Conservation (phyloP, 2,888 invertebrate species). For the Nematopogon swammerdamellus region DNA sequence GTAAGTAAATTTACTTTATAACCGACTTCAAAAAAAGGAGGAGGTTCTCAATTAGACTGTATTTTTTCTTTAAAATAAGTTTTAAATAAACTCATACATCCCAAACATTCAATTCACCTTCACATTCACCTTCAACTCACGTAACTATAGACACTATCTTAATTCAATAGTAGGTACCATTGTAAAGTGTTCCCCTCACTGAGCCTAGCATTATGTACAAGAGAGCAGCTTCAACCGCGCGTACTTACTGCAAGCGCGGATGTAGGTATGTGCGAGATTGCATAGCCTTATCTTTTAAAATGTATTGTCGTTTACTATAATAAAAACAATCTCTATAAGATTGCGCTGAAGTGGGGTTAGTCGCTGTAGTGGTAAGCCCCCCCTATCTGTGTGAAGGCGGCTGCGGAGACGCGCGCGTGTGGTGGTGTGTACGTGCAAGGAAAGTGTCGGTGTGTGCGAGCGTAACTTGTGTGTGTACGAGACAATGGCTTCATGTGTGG, state of each 20-base stretch:
- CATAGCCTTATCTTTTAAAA: not conserved
- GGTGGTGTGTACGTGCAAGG: constrained; percentile 16
- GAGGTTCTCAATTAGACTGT: too few species aligned
- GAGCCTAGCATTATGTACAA: too few species aligned
- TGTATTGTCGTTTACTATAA: not conserved
- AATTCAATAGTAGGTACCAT: too few species aligned
- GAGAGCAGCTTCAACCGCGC: too few species aligned
- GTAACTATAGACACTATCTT: too few species aligned
- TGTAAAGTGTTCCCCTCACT: too few species aligned
- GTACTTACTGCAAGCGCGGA: not conserved
- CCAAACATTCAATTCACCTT: too few species aligned
- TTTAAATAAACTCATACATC: too few species aligned
- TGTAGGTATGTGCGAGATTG: not conserved
- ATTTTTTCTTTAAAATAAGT: too few species aligned
- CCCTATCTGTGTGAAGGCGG: not conserved
- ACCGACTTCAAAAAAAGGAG: too few species aligned
- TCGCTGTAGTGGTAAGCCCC: not conserved
- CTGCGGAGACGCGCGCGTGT: constrained; percentile 17
- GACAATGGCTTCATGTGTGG: constrained; percentile 52
- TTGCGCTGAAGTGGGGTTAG: not conserved
- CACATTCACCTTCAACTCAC: too few species aligned
- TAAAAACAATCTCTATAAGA: not conserved
- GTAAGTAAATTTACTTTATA: too few species aligned
- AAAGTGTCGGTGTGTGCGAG: constrained; percentile 13
- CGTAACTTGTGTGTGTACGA: constrained; percentile 41